Base-by-base conservation (phyloP, 2,888 invertebrate genomes). In the Amblyteles armatorius region DNA sequence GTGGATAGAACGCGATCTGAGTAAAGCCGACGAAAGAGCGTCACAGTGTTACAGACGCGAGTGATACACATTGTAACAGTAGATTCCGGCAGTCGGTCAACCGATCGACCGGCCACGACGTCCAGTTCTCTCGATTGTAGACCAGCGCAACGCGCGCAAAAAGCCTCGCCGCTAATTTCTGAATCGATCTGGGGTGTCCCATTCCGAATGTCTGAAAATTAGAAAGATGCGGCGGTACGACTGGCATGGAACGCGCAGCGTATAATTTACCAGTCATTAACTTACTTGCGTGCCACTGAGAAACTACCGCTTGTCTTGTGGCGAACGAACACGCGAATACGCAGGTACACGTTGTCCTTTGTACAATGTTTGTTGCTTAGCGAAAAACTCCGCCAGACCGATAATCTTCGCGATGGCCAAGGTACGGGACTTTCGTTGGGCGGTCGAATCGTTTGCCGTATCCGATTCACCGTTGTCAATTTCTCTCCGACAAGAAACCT, bases 391-490 rank as follows among this genome's bases (percentile, higher is more conserved):
- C 0, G 16, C 16, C 16, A 6, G 16, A 16, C 33, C 60, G 29
- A 33, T 60, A 13, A 13, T 60, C 29, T n/a, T 60, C 60, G 29
- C 29, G 19, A 52, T 52, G 2, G 6, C 0, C 55, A 26, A 57
- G 26, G 6, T 22, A 19, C 3, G 9, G 22, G 9, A 13, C 57
- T 52, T 57, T 44, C 44, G 11, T 44, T 44, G 11, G 44, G 1
- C 44, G 33, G 33, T n/a, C 36, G 16, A 13, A 33, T 50, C 9
- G 44, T 13, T 5, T 16, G 9, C 3, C 29, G 72, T 40, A 67
- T 52, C 73, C 67, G 80, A 74, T 57, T 19, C 33, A 2, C 19
- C 44, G 60, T 57, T 68, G 48, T 57, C 67, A 48, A 80, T 80
- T 80, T 80, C 60, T 60, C 73, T 73, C 48, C 3, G 16, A 19